phyloP scores from a whole-genome alignment of 2,797 vertebrate species.

The Dipus sagitta region DNA sequence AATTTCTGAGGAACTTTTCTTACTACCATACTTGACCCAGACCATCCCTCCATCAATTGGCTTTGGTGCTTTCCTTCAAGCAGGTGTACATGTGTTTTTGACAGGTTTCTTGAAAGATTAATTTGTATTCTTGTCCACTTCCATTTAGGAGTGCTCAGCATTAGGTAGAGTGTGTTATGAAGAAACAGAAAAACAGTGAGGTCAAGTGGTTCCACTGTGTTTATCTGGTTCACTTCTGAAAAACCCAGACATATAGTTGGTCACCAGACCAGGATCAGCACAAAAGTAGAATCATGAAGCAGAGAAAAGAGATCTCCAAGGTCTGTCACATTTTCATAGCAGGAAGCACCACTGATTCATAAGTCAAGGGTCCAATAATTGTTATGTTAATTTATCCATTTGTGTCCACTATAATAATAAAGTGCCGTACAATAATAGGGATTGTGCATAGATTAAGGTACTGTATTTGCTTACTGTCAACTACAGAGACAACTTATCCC shows the following conservation, averaged over 20 bases:
- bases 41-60: not conserved
- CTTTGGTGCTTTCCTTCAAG: not conserved
- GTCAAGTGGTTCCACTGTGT: not conserved
- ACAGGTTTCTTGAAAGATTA: constrained; percentile 22
- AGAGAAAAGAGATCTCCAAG: not conserved
- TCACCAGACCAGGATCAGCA: not conserved
- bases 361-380: too few species aligned
- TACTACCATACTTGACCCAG: not conserved
- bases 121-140: not conserved
- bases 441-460: not conserved
- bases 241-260: not conserved
- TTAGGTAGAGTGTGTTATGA: not conserved
- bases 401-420: too few species aligned
- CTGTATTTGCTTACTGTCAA: not conserved
- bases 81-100: not conserved
- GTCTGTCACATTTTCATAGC: too few species aligned
- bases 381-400: too few species aligned
- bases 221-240: not conserved
- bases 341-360: too few species aligned
- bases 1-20: not conserved
- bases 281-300: not conserved
- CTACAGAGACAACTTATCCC: not conserved
- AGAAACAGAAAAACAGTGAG: not conserved
- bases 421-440: not conserved
- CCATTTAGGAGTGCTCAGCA: not conserved